A percentile compares a stretch with the other conserved stretches of the same genome.
phyloP scores from a whole-genome alignment of 2,797 vertebrate genomes.

The Melanotaenia parkinsoni region DNA sequence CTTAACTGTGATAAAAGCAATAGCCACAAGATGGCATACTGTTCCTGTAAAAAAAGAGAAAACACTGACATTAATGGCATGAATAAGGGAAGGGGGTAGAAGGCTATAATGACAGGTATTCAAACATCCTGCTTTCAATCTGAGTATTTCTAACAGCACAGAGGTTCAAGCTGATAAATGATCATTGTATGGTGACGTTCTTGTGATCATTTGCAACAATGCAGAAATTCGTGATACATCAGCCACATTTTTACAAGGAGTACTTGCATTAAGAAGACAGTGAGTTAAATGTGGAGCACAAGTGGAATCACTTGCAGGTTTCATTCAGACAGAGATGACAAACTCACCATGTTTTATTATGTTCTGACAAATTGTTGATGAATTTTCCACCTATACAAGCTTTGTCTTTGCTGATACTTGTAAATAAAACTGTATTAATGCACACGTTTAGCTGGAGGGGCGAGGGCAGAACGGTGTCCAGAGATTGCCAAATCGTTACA shows the following conservation, averaged over 20 bases:
- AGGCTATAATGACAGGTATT: not conserved
- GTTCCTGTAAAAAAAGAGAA: slow-evolving; percentile 28
- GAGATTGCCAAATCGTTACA: slow-evolving; percentile 27
- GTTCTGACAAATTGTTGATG: not conserved
- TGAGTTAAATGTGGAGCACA: slow-evolving; percentile 9
- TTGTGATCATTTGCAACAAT: not conserved
- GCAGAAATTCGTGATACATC: not conserved
- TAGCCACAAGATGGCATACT: slow-evolving; percentile 72
- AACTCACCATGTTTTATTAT: not conserved
- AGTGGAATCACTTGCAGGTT: slow-evolving; percentile 14
- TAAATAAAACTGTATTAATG: not conserved
- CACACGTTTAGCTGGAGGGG: slow-evolving; percentile 9
- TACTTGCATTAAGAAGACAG: slow-evolving; percentile 4
- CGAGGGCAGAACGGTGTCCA: slow-evolving; percentile 34
- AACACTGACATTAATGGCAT: not conserved
- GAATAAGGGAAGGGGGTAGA: not conserved
- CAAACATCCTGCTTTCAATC: not conserved
- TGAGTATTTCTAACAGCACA: not conserved
- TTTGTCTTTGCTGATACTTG: too few relatives aligned
- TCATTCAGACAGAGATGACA: slow-evolving; percentile 28
- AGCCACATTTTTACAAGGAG: slow-evolving; percentile 29
- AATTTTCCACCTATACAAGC: not conserved
- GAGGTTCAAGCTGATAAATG: not conserved
- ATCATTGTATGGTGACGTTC: not conserved
- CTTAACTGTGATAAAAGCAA: slow-evolving; percentile 35